phyloP scores from a whole-genome alignment of 2,888 invertebrate species.

The Notodonta dromedarius region DNA sequence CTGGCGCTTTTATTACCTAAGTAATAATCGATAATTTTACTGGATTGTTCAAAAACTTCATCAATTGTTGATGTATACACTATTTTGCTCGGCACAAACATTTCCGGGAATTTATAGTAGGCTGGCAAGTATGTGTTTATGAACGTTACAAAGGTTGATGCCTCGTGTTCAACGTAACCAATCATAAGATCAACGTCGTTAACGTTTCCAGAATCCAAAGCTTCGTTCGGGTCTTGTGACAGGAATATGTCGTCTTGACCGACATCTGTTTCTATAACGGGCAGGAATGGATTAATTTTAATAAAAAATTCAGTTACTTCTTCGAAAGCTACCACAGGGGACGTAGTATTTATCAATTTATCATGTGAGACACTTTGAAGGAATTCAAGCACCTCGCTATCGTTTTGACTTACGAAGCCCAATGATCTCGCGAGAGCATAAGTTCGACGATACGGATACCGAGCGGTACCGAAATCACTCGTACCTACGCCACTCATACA shows the following conservation, averaged over 20 bases:
- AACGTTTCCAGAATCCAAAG: slow-evolving; percentile 4
- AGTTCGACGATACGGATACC: neutral
- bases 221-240: slow-evolving; percentile 1
- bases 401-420: slow-evolving; percentile 3
- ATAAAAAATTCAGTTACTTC: neutral
- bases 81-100: slow-evolving; percentile 18
- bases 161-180: slow-evolving; percentile 5
- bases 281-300: slow-evolving; percentile 2
- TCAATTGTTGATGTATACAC: slow-evolving; percentile 1
- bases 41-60: slow-evolving; percentile 10
- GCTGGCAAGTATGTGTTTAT: neutral
- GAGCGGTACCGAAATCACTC: neutral
- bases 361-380: slow-evolving; percentile 1
- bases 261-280: slow-evolving; percentile 9
- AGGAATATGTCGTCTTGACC: slow-evolving; percentile 8
- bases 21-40: slow-evolving; percentile 12
- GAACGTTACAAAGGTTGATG: neutral
- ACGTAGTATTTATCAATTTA: neutral
- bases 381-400: neutral
- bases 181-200: slow-evolving; percentile 5
- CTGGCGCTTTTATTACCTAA: slow-evolving; percentile 12
- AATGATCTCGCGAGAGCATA: neutral
- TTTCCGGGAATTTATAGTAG: slow-evolving; percentile 5
- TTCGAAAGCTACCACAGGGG: slow-evolving; percentile 2
- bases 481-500: slow-evolving; percentile 2